Evolutionary conservation across 1,140 invertebrate species (phyloP).

Genomic region (Rhopalosiphum maidis): DNA sequence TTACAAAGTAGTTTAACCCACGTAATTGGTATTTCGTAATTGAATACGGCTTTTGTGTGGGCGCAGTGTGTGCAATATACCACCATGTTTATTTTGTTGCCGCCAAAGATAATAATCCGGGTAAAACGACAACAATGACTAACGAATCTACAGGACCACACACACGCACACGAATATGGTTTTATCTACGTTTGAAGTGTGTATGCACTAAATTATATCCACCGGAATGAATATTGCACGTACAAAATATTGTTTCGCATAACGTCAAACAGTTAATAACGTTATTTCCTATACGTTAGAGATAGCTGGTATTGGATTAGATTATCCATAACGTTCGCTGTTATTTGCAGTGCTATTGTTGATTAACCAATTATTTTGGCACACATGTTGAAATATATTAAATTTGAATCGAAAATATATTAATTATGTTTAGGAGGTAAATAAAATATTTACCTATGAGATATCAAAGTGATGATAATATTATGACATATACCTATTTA

Average conservation of each 20-base stretch:
- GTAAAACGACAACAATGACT: background rate
- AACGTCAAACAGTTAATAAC: constrained; percentile 2
- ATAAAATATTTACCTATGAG: background rate
- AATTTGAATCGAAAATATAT: background rate
- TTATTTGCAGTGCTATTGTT: background rate
- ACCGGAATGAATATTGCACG: background rate
- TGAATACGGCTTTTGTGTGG: background rate
- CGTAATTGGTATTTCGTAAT: constrained; percentile 13
- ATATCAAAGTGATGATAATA: background rate
- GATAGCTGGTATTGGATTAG: background rate
- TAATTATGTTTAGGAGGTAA: background rate
- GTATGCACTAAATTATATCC: background rate
- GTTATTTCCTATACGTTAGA: background rate
- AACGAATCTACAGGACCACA: background rate
- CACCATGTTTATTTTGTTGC: background rate
- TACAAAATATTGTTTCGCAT: background rate
- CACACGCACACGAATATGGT: background rate
- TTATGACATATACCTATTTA: no score
- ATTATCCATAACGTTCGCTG: background rate
- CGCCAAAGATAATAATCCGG: constrained; percentile 7
- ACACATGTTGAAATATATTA: background rate
- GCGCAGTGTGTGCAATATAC: background rate
- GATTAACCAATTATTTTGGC: background rate
- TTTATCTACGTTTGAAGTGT: background rate
- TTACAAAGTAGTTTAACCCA: background rate